Base-by-base conservation (phyloP, 1,140 invertebrate species). In the Zaprionus africanus region DNA sequence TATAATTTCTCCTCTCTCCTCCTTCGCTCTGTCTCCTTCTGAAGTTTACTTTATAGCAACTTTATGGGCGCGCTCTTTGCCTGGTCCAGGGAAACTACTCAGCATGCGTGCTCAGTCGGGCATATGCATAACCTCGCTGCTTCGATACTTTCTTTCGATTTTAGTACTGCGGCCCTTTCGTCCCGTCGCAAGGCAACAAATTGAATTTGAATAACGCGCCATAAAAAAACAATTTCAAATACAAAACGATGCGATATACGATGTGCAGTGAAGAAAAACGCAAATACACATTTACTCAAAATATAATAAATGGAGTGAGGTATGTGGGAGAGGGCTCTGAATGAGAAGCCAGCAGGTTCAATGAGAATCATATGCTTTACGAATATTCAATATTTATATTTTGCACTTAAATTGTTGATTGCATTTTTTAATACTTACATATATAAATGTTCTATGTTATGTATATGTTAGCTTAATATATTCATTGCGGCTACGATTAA, bases 121-220 rank as follows among this genome's bases (percentile, higher is more conserved):
- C 74, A 66, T 72, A 76, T 76, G 69, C 62, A 72, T 66, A 76
- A 72, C 46, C 62, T 61, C 53, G 56, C 60, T 71, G 61, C 56
- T 64, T 13, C 46, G 61, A 60, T 76, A 72, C 73, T 71, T 76
- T 76, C 73, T 76, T 76, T 65, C 68, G 64, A 36, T 60, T 76
- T 72, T 76, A 64, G 60, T 71, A n/a, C 26, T 31, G 5, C 19
- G 12, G n/a, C 31, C 31, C 17, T 38, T 17, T 19, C 17, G 17
- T 26, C 34, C 34, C 56, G 36, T 22, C 34, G 36, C 15, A 46
- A 26, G 34, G 58, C 65, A 75, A 69, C 73, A 71, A 76, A 76
- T 76, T 76, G 67, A 76, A 76, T 76, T 71, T 71, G 61, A 63
- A 76, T 76, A 76, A 71, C 41, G 68, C 73, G 36, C 61, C 46